Evolutionary conservation across 2,113 vertebrate species (phyloP).

Genomic region (Bubo bubo): DNA sequence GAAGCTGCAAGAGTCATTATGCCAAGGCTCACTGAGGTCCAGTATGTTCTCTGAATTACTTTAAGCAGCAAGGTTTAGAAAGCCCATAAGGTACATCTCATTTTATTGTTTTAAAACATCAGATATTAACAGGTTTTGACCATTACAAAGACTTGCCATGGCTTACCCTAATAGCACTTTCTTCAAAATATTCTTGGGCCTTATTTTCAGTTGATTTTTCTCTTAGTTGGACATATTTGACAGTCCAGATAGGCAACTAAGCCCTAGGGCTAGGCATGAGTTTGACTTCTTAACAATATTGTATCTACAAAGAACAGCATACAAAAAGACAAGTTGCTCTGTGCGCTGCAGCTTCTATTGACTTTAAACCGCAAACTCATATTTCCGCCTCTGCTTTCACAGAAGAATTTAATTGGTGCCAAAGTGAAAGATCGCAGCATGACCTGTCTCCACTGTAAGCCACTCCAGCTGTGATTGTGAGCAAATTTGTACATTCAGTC

Average conservation of each 20-base stretch:
- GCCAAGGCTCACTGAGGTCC: not conserved
- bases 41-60: not conserved
- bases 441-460: constrained; percentile 35
- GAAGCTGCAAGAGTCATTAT: not conserved
- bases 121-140: not conserved
- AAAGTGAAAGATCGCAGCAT: constrained; percentile 55
- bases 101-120: not conserved
- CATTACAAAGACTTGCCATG: not conserved
- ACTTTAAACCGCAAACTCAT: not conserved
- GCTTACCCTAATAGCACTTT: not conserved
- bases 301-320: constrained; percentile 45
- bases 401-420: constrained; percentile 57
- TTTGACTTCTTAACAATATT: constrained; percentile 22
- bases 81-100: not conserved
- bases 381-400: constrained; percentile 35
- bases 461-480: constrained; percentile 33
- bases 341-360: constrained; percentile 37
- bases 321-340: constrained; percentile 9
- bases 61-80: not conserved
- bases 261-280: not conserved
- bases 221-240: constrained; percentile 5
- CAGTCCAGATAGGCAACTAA: not conserved
- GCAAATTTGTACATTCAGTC: constrained; percentile 37
- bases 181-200: not conserved
- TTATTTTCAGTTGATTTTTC: constrained; percentile 1